Evolutionary conservation across 2,113 vertebrate genomes (phyloP), one percentile per base, ranked within the genome.

Genomic region (Oncorhynchus keta): DNA sequence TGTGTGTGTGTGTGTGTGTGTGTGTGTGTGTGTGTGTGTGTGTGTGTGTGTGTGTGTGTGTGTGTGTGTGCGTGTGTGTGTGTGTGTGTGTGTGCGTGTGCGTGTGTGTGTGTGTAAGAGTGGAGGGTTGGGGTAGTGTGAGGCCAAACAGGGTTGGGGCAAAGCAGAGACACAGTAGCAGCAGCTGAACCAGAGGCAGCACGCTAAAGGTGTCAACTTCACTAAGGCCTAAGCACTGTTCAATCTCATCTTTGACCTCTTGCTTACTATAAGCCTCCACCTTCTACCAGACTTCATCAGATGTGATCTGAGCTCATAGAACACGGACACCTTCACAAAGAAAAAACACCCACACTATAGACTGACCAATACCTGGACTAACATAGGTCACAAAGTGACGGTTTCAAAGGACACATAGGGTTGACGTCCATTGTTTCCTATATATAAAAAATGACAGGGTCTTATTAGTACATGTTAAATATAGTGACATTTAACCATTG

Each of bases 121-220:
- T 48, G 68, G 11, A 22, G 8, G 68, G n/a, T 49, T 16, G 28
- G 59, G 48, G 55, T 65, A 57, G 18, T 32, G 62, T n/a, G 64
- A 16, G 65, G 65, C 13, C 13, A 35, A 51, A 69, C 67, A 69
- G 67, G 67, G 16, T 65, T 26, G 55, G 28, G 57, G 73, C 14
- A 39, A 49, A 66, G 61, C 24, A 9, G 72, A 65, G 61, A 8
- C 18, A 28, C 73, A 74, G 62, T 51, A 74, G 73, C 62, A 74
- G 73, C 61, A 55, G 57, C 55, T 26, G 24, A 61, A n/a, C 18
- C 22, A 24, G n/a, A 18, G 51, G 35, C 71, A 73, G 51, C 71
- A 57, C 35, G 14, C 35, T 48, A 14, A 12, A 24, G 61, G 65
- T 74, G 73, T 74, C 73, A 74, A 49, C 62, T 66, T 65, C 73